Conservation (phyloP, 2,888 invertebrate genomes). For the Bellardia bayeri region DNA sequence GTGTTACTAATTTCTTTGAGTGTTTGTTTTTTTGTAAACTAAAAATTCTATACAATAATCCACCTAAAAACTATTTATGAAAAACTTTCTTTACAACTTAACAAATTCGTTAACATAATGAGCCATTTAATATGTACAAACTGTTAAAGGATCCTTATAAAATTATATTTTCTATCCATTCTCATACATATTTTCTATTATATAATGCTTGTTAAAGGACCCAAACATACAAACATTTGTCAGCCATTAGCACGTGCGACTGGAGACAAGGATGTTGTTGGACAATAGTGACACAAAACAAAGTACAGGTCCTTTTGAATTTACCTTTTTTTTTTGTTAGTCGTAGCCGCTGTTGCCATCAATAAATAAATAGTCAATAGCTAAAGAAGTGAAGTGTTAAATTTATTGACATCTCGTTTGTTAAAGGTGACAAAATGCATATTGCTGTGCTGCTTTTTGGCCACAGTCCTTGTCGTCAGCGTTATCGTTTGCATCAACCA, state of each 20-base stretch:
- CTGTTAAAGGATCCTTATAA: constrained; percentile 57
- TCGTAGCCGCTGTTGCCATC: neutral
- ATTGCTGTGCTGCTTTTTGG: constrained; percentile 48
- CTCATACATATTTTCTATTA: neutral
- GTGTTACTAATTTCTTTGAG: neutral
- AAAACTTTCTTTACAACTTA: constrained; percentile 50
- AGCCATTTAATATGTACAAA: constrained; percentile 55
- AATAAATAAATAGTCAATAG: constrained; percentile 52
- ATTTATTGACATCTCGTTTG: constrained; percentile 73
- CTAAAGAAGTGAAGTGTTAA: constrained; percentile 65
- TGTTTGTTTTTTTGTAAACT: constrained; percentile 31
- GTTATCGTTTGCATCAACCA: constrained; percentile 61
- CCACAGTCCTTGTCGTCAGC: constrained; percentile 37
- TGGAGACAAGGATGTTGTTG: constrained; percentile 22
- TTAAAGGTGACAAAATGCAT: constrained; percentile 75
- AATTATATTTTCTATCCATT: constrained; percentile 15
- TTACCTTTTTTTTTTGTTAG: neutral
- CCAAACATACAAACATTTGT: constrained; percentile 1
- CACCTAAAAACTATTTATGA: constrained; percentile 35
- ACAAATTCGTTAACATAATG: constrained; percentile 70
- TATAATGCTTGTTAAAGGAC: constrained; percentile 9
- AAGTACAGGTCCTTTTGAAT: constrained; percentile 28
- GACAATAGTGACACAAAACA: neutral
- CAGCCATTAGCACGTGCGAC: constrained; percentile 63
- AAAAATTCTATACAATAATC: constrained; percentile 14